Percentiles rank a stretch among this genome's conserved stretches.
Conservation (phyloP, 2,113 vertebrate species). For the Pterocles burchelli region DNA sequence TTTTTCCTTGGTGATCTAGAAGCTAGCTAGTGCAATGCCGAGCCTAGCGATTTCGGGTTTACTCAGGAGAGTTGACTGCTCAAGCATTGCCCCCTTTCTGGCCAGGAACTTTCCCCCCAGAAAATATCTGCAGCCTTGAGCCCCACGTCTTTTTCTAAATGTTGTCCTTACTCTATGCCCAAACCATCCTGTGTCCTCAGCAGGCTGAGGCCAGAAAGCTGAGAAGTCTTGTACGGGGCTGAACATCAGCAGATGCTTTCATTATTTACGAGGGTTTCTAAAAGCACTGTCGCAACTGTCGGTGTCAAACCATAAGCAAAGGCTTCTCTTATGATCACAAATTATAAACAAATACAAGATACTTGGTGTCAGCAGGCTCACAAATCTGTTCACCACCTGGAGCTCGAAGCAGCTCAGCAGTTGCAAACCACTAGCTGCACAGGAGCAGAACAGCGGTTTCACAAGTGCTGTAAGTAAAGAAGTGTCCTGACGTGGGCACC, state of each 20-base stretch:
- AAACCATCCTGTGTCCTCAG: background rate
- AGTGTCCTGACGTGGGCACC: background rate
- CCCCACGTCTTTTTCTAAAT: background rate
- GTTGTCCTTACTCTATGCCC: background rate
- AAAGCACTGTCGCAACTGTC: background rate
- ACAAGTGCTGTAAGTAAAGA: background rate
- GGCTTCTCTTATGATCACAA: background rate
- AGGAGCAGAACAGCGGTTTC: background rate
- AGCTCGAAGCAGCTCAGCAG: background rate
- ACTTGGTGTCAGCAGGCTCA: background rate
- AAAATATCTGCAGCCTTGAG: background rate
- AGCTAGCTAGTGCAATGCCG: no score
- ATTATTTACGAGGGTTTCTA: background rate
- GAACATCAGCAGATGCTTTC: background rate
- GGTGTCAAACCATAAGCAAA: background rate
- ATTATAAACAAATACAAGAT: background rate
- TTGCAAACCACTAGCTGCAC: background rate
- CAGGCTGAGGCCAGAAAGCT: background rate
- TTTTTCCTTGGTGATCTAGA: background rate
- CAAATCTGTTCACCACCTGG: background rate
- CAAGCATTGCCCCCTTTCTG: background rate
- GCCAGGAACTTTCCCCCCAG: background rate
- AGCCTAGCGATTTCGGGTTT: background rate
- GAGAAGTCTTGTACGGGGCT: background rate
- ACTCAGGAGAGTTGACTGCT: background rate